phyloP scores from a whole-genome alignment of 2,113 vertebrate species.

The Tauraco erythrolophus region DNA sequence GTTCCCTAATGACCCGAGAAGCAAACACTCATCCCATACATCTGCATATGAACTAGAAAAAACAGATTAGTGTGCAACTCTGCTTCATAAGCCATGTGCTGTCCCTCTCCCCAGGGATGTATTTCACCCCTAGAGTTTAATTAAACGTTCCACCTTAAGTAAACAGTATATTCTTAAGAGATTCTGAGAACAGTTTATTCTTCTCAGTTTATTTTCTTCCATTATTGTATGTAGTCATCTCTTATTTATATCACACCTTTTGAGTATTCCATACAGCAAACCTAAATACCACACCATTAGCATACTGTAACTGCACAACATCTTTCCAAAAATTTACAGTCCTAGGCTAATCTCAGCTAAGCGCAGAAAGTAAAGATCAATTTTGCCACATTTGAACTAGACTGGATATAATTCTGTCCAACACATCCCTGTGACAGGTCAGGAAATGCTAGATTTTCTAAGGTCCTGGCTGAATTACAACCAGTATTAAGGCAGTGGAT shows the following conservation, averaged over 20 bases:
- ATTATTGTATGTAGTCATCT: not conserved
- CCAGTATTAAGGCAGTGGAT: not conserved
- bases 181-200: not conserved
- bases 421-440: not conserved
- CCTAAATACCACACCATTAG: not conserved
- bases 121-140: constrained; percentile 33
- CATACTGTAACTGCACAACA: not conserved
- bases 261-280: not conserved
- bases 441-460: not conserved
- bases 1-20: not conserved
- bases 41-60: not conserved
- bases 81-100: not conserved
- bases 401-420: not conserved
- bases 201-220: not conserved
- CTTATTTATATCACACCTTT: not conserved
- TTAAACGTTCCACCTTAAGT: constrained; percentile 11
- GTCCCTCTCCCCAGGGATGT: not conserved
- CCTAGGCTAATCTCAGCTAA: not conserved
- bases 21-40: not conserved
- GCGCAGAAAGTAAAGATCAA: constrained; percentile 24
- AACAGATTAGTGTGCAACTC: not conserved
- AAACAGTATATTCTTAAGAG: not conserved
- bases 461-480: constrained; percentile 28
- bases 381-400: not conserved
- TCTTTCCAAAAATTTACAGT: constrained; percentile 32